phyloP scores from a whole-genome alignment of 2,888 invertebrate species.

The Arrhopalites spinosus region DNA sequence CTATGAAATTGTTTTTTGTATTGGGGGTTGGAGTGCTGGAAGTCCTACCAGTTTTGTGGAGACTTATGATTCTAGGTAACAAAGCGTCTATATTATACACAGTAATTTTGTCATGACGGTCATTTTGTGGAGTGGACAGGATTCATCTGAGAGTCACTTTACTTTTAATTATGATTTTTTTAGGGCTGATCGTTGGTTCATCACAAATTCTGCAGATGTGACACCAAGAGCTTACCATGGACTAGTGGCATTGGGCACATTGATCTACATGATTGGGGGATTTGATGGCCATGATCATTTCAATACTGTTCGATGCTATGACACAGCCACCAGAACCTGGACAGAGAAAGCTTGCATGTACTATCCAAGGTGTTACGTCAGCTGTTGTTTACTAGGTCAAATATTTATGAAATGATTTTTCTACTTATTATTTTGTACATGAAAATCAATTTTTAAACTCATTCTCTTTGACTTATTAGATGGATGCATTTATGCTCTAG shows the following conservation, averaged over 20 bases:
- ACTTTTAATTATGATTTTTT: background rate
- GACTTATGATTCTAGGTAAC: conserved; percentile 60
- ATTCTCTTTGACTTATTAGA: conserved; percentile 58
- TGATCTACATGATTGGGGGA: conserved; percentile 88
- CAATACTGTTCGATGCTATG: conserved; percentile 84
- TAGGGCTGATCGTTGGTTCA: conserved; percentile 73
- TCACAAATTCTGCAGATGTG: conserved; percentile 70
- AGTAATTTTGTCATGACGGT: too few species aligned
- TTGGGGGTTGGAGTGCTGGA: conserved; percentile 71
- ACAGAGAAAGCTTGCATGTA: conserved; percentile 62
- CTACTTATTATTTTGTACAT: background rate
- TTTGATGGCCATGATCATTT: conserved; percentile 89
- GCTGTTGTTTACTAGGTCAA: conserved; percentile 70
- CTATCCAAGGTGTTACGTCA: conserved; percentile 67
- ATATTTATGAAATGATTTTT: background rate
- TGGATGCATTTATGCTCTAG: conserved; percentile 78
- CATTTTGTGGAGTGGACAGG: too few species aligned
- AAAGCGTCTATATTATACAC: too few species aligned
- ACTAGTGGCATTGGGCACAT: conserved; percentile 79
- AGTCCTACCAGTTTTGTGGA: conserved; percentile 71
- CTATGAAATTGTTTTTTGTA: conserved; percentile 62
- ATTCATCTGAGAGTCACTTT: too few species aligned
- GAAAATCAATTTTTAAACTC: background rate
- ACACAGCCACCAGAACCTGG: conserved; percentile 82
- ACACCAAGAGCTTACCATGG: conserved; percentile 88